Conservation (phyloP, 92 coral and sea anemone genomes). For the Bergia sp. region DNA sequence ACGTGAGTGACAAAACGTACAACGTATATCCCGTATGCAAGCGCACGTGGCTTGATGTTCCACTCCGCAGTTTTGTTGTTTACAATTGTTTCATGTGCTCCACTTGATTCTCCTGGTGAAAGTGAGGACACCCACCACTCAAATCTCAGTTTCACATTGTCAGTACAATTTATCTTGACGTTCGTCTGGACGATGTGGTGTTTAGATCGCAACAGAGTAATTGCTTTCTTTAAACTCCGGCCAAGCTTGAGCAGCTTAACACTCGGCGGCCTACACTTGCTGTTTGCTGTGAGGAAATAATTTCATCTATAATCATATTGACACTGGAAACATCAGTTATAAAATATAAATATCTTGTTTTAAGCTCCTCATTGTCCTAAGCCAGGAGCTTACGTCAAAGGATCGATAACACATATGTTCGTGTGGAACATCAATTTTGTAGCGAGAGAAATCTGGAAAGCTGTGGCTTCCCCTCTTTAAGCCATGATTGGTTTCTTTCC, state of each 20-base stretch:
- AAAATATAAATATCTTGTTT: background rate
- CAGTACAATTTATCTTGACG: slow-evolving; percentile 33
- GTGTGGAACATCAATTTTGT: too few relatives aligned
- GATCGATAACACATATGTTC: too few relatives aligned
- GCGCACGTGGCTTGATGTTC: slow-evolving; percentile 35
- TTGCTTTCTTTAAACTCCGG: slow-evolving; percentile 11
- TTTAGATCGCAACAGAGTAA: slow-evolving; percentile 54
- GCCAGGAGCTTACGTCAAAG: background rate
- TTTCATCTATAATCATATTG: background rate
- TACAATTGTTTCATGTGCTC: slow-evolving; percentile 8
- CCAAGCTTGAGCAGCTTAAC: slow-evolving; percentile 18
- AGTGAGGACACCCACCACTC: slow-evolving; percentile 31
- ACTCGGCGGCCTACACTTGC: slow-evolving; percentile 26
- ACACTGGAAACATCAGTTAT: background rate
- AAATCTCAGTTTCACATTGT: slow-evolving; percentile 22
- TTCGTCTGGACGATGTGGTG: slow-evolving; percentile 63
- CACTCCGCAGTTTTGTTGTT: slow-evolving; percentile 45
- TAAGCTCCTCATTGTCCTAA: background rate
- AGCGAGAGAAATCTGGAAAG: too few relatives aligned
- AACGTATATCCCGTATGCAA: slow-evolving; percentile 31
- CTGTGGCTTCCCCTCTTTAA: too few relatives aligned
- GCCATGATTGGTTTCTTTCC: too few relatives aligned
- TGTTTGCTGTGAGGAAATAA: background rate
- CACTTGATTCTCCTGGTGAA: background rate
- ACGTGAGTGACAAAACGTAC: slow-evolving; percentile 24